These are phyloP conservation scores for human (Homo sapiens) DNA, from an alignment of 2,113 vertebrate genomes.

Conservation along the genomic window GRCh38 chr4:94751001-94751500, in stretches of 20 bases:
- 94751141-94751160: neutral
- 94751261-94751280: conserved; percentile 3
- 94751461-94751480: too few relatives aligned
- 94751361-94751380: conserved; percentile 14
- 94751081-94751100: conserved; percentile 57
- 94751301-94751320: conserved; percentile 21
- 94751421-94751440: too few relatives aligned
- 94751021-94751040: conserved; percentile 59
- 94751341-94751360: conserved; percentile 32
- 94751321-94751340: conserved; percentile 33
- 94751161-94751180: neutral
- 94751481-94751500: too few relatives aligned
- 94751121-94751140: conserved; percentile 48
- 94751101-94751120: conserved; percentile 66
- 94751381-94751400: too few relatives aligned
- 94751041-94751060: conserved; percentile 71
- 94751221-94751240: conserved; percentile 31
- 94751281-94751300: neutral
- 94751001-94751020: conserved; percentile 68
- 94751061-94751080: conserved; percentile 69
- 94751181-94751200: neutral
- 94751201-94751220: conserved; percentile 7
- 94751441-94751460: too few relatives aligned
- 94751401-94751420: too few relatives aligned
- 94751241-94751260: neutral